phyloP scores from a whole-genome alignment of 1,140 invertebrate genomes.

The Eurosta solidaginis region DNA sequence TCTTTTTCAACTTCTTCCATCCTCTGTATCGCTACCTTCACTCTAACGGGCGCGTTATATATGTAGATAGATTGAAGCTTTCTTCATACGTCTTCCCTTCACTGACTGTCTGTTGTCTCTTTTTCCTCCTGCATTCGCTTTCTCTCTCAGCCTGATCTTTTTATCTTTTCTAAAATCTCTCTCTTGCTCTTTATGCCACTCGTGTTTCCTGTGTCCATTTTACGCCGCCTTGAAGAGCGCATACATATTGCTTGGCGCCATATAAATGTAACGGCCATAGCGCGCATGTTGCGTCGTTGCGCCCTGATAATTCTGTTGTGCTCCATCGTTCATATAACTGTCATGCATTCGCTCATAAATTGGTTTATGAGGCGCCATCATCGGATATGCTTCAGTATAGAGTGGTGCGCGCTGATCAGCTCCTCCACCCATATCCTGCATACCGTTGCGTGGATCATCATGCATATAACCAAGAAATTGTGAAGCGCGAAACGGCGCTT shows the following conservation, averaged over 20 bases:
- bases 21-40: too few relatives aligned
- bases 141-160: background rate
- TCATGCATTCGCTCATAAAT: background rate
- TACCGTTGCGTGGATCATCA: background rate
- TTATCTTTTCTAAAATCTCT: background rate
- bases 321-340: background rate
- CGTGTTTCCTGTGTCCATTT: too few relatives aligned
- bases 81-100: too few relatives aligned
- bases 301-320: background rate
- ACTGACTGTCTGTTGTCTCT: too few relatives aligned
- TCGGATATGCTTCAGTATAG: background rate
- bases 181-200: background rate
- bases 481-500: background rate
- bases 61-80: too few relatives aligned
- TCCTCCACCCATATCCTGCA: background rate
- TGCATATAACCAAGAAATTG: background rate
- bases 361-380: background rate
- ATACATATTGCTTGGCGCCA: background rate
- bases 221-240: constrained; percentile 6
- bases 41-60: too few relatives aligned
- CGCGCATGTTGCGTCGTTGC: background rate
- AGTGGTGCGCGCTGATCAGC: background rate
- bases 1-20: too few relatives aligned
- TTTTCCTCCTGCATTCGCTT: background rate
- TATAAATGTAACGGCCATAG: background rate